Percentiles rank a stretch among this genome's conserved stretches.
phyloP scores from a whole-genome alignment of 2,113 vertebrate genomes.

The Herpailurus yagouaroundi region DNA sequence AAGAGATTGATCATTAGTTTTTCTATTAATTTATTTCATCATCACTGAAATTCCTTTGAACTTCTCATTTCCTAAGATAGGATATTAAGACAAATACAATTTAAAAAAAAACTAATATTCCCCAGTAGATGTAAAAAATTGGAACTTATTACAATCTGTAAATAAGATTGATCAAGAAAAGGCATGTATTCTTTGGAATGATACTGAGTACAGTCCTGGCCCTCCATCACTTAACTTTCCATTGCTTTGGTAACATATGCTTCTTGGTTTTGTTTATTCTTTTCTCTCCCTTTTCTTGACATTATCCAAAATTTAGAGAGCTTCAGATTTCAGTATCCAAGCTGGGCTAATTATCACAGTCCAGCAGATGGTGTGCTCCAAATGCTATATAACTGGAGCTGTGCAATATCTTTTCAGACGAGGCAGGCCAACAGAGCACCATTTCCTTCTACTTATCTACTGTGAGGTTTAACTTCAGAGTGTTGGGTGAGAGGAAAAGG shows the following conservation, averaged over 20 bases:
- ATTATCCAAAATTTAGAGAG: constrained; percentile 64
- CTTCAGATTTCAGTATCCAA: constrained; percentile 44
- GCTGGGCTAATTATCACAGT: constrained; percentile 47
- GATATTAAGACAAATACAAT: background rate
- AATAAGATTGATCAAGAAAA: background rate
- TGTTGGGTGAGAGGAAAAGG: background rate
- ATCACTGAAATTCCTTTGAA: background rate
- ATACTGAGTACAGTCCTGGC: background rate
- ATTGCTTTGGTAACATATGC: constrained; percentile 26
- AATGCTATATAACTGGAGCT: constrained; percentile 39
- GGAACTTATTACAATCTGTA: background rate
- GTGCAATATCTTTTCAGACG: background rate
- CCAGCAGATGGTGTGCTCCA: constrained; percentile 55
- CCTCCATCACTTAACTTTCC: constrained; percentile 12
- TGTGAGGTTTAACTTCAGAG: background rate
- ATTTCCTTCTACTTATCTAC: background rate
- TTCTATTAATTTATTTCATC: background rate
- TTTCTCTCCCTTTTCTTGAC: constrained; percentile 38
- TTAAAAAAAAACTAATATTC: background rate
- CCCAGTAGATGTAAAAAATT: background rate
- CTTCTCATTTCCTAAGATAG: background rate
- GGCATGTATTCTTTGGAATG: background rate
- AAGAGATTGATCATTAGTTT: background rate
- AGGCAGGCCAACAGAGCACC: background rate
- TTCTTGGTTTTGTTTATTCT: constrained; percentile 26